These are phyloP conservation scores for Erythrocebus patas DNA, from an alignment of 2,113 vertebrate genomes.

Conservation along the genomic window DNA sequence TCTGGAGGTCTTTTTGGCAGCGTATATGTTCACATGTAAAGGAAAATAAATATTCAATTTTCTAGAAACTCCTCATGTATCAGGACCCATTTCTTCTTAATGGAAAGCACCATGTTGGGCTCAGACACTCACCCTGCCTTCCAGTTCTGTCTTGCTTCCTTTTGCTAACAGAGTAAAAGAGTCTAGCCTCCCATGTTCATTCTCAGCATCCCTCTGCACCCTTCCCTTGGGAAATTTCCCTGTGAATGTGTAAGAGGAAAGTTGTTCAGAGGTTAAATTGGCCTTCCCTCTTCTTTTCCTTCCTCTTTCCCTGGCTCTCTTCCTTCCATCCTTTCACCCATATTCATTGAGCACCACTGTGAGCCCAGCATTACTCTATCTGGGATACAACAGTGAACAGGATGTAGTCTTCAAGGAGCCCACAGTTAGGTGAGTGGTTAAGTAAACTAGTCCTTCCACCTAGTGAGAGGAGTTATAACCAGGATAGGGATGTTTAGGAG, in stretches of 20 bases:
- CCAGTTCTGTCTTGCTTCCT: background rate
- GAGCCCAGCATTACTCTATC: background rate
- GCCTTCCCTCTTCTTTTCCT: background rate
- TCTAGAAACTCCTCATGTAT: background rate
- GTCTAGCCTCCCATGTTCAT: background rate
- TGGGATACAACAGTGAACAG: background rate
- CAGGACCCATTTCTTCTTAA: constrained; percentile 17
- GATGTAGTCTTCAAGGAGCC: background rate
- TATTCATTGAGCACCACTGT: background rate
- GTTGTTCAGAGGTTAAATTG: background rate
- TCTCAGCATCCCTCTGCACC: background rate
- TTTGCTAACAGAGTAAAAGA: background rate
- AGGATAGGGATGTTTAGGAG: background rate
- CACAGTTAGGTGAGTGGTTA: background rate
- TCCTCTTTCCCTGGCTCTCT: background rate
- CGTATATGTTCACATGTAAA: background rate
- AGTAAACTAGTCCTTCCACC: background rate
- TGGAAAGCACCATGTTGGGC: background rate
- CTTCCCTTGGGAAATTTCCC: background rate
- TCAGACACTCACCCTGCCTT: background rate
- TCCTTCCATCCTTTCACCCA: background rate
- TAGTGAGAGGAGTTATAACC: background rate
- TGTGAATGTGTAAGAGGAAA: background rate
- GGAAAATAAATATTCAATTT: constrained; percentile 41
- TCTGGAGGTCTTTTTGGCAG: background rate